These are phyloP conservation scores for Bhutanitis thaidina DNA, from an alignment of 2,888 invertebrate species.

Conservation along the genomic window DNA sequence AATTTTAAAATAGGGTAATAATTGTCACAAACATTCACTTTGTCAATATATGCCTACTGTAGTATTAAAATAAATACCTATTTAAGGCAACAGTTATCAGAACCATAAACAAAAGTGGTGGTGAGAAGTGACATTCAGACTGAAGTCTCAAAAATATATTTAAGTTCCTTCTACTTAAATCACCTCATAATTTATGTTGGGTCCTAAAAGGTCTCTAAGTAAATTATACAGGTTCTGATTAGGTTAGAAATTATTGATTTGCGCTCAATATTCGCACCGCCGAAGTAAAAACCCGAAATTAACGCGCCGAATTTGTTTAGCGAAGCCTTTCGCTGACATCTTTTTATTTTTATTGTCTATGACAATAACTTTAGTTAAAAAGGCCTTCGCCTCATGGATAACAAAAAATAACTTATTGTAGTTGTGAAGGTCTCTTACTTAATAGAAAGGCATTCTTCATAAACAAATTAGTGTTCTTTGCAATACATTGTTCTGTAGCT, in stretches of 20 bases:
- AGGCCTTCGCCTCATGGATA: constrained; percentile 13
- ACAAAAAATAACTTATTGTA: constrained; percentile 2
- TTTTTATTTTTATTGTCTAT: constrained; percentile 22
- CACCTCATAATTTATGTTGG: constrained; percentile 79
- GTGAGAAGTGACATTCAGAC: constrained; percentile 69
- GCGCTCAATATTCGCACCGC: constrained; percentile 59
- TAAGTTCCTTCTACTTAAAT: constrained; percentile 76
- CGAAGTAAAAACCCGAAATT: constrained; percentile 49
- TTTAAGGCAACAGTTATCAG: constrained; percentile 69
- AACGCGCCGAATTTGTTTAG: constrained; percentile 51
- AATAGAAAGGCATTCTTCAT: constrained; percentile 7
- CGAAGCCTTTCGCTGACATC: constrained; percentile 9
- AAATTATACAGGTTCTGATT: constrained; percentile 81
- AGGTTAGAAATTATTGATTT: constrained; percentile 65
- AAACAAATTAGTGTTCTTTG: constrained; percentile 9
- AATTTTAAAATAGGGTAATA: constrained; percentile 34
- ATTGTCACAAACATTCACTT: constrained; percentile 46
- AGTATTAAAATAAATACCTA: constrained; percentile 26
- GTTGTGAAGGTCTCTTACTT: not conserved
- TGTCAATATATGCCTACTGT: constrained; percentile 25
- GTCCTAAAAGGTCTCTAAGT: constrained; percentile 54
- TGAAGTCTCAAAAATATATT: constrained; percentile 48
- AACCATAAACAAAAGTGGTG: constrained; percentile 60
- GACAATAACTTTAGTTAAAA: constrained; percentile 19
- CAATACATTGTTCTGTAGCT: constrained; percentile 24